A percentile compares a stretch with the other conserved stretches of the same genome.
phyloP scores from a whole-genome alignment of 2,113 vertebrate species.

The Riparia riparia region DNA sequence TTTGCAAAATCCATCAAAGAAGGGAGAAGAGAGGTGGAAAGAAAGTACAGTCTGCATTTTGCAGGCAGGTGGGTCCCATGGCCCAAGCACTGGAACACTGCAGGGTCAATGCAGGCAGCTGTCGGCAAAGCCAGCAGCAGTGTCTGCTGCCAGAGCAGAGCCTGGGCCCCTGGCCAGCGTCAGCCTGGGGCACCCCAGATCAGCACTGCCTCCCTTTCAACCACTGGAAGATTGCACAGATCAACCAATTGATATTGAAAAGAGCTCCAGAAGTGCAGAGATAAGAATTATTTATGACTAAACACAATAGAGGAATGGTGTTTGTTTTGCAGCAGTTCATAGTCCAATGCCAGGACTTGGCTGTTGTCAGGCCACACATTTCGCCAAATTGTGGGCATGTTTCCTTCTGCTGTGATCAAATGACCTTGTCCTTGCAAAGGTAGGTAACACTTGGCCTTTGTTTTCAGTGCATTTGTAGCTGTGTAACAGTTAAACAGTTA shows the following conservation, averaged over 20 bases:
- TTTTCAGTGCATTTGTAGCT: neutral
- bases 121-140: neutral
- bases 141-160: neutral
- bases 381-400: neutral
- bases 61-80: neutral
- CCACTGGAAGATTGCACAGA: neutral
- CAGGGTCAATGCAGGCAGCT: neutral
- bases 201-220: neutral
- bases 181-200: neutral
- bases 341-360: neutral
- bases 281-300: neutral
- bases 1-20: neutral
- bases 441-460: neutral
- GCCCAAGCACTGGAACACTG: neutral
- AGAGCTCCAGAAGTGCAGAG: neutral
- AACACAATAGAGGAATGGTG: neutral
- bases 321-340: neutral
- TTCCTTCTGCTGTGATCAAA: neutral
- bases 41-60: neutral
- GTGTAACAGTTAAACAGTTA: neutral
- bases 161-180: fast-evolving
- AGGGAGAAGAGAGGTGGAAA: neutral
- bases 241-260: neutral
- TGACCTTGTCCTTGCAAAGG: neutral
- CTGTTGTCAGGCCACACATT: neutral